Base-by-base conservation (phyloP, 2,888 invertebrate species). In the Pharmacophagus antenor region DNA sequence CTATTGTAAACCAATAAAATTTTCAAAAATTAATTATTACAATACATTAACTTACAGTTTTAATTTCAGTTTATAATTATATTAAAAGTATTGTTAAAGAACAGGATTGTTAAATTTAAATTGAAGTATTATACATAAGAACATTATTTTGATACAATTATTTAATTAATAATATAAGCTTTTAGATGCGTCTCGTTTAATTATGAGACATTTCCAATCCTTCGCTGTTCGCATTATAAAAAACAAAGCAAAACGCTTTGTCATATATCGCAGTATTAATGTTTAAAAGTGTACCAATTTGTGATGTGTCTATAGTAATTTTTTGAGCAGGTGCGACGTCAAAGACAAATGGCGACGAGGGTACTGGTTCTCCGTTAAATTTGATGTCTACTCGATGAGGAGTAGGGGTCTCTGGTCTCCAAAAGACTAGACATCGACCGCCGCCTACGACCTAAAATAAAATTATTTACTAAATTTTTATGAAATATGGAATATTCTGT, bases 371-470 rank as follows among this genome's bases (percentile, higher is more conserved):
- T 52, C 97, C 97, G 80, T 98, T 98, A 85, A 98, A 98, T 88
- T 97, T 98, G 62, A 98, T 98, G 83, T 98, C 98, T 68, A 98
- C 97, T 73, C 96, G 92, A 85, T 98, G 98, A 23, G 97, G 95
- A 70, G 97, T 97, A 2, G 97, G 94, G 67, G 95, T 93, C 83
- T 98, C 97, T 44, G 98, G 98, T 20, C 97, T 97, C 91, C 98
- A 98, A 65, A 96, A 97, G 31, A 98, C 98, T 51, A 98, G 92
- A 77, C 98, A 98, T 66, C 97, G 94, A 53, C 98, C 99, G 51
- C 98, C 98, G 27, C 98, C 98, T 17, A 99, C 96, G 56, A 98
- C 98, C 85, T 95, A 81, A 94, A 89, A 37, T 50, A 37, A 49
- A 8, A 23, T 5, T 48, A 20, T 53, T 17, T n/a, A 44, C 8